These are phyloP conservation scores for Drosophila takahashii DNA, from an alignment of 1,140 invertebrate genomes.

Conservation along the genomic window DNA sequence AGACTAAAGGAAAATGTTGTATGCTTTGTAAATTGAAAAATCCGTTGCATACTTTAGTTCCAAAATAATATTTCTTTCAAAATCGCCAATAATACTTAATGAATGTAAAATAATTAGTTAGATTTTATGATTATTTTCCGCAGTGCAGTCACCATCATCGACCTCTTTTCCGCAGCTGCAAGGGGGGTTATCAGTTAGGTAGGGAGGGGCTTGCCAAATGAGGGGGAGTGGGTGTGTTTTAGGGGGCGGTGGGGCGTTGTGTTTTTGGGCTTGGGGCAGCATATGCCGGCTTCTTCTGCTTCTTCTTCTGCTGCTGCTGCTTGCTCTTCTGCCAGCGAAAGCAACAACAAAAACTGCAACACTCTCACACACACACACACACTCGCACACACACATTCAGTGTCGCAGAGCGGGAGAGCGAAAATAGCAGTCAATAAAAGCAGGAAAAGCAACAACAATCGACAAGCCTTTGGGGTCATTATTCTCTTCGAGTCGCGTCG, in stretches of 20 bases:
- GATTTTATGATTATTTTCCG: not conserved
- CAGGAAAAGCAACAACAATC: slow-evolving; percentile 59
- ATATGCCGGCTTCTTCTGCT: slow-evolving; percentile 79
- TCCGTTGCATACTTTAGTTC: not conserved
- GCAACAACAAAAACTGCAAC: slow-evolving; percentile 55
- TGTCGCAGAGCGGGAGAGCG: slow-evolving; percentile 45
- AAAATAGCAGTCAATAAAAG: slow-evolving; percentile 80
- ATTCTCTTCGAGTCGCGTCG: slow-evolving; percentile 80
- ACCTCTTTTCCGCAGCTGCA: slow-evolving; percentile 77
- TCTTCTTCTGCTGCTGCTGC: slow-evolving; percentile 62
- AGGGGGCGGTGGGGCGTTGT: slow-evolving; percentile 12
- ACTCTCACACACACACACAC: slow-evolving; percentile 23
- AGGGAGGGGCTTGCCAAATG: slow-evolving; percentile 13
- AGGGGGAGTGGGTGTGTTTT: slow-evolving; percentile 18
- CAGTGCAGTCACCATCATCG: slow-evolving; percentile 66
- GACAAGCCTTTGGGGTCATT: slow-evolving; percentile 84
- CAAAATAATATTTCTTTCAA: not conserved
- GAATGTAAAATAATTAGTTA: not conserved
- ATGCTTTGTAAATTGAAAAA: not conserved
- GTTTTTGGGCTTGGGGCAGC: slow-evolving; percentile 50
- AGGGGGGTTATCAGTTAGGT: not conserved
- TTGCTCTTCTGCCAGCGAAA: slow-evolving; percentile 64
- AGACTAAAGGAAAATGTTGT: not conserved
- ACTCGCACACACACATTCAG: slow-evolving; percentile 33
- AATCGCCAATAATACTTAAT: not conserved